These are phyloP conservation scores for Heliangelus exortis DNA, from an alignment of 2,797 vertebrate species.

Conservation along the genomic window DNA sequence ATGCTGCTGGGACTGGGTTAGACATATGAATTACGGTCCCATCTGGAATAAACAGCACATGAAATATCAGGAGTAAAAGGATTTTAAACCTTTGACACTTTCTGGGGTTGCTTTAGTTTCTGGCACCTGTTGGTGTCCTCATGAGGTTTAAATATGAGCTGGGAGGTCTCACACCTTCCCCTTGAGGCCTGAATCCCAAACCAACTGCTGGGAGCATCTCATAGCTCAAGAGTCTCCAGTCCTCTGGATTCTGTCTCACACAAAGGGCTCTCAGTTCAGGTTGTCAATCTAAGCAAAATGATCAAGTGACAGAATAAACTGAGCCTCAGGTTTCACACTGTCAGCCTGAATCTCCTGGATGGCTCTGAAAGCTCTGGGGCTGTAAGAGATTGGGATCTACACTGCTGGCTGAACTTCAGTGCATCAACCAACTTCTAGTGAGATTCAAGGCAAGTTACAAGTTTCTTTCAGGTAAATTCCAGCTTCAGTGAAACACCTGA, in stretches of 20 bases:
- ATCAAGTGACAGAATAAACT: rapidly evolving
- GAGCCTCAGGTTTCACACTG: rapidly evolving
- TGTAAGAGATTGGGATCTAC: neutral
- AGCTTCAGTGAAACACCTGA: neutral
- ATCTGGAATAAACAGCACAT: neutral
- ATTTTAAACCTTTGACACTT: neutral
- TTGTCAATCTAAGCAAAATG: neutral
- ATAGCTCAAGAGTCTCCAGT: neutral
- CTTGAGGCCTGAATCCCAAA: neutral
- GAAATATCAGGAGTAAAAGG: neutral
- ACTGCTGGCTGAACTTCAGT: neutral
- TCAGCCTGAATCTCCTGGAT: rapidly evolving
- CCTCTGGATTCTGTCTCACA: neutral
- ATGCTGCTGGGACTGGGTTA: neutral
- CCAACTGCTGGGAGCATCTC: neutral
- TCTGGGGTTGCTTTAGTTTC: neutral
- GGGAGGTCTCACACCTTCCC: neutral
- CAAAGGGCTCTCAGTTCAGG: neutral
- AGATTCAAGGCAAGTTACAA: neutral
- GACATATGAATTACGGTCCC: neutral
- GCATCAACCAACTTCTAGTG: neutral
- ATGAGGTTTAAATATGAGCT: neutral
- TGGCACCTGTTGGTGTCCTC: neutral
- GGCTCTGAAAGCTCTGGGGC: neutral
- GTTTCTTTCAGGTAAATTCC: neutral